Evolutionary conservation across 1,140 invertebrate species (phyloP).

Genomic region (Hylyphantes graminicola): DNA sequence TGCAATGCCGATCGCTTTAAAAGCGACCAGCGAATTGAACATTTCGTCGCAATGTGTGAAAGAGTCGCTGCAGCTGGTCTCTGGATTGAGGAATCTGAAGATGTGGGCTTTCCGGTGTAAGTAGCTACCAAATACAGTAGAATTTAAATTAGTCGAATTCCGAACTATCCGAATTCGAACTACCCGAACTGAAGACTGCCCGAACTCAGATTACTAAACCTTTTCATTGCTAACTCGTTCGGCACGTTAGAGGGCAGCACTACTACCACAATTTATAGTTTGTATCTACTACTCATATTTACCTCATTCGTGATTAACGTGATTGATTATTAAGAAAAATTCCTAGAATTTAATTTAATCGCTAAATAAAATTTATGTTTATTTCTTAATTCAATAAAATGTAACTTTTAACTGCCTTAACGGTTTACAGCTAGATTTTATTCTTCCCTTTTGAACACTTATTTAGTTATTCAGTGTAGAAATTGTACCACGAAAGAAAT

Average conservation of each 20-base stretch:
- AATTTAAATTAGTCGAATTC: background rate
- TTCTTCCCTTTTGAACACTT: too few species aligned
- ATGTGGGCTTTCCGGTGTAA: constrained; percentile 32
- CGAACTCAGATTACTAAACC: background rate
- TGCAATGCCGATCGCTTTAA: constrained; percentile 11
- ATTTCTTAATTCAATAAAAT: too few species aligned
- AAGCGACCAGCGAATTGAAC: constrained; percentile 6
- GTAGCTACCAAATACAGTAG: background rate
- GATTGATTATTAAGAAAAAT: too few species aligned
- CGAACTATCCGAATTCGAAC: background rate
- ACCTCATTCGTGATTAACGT: background rate
- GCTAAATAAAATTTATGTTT: too few species aligned
- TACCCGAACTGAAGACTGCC: background rate
- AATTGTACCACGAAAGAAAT: too few species aligned
- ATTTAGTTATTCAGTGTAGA: too few species aligned
- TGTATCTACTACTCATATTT: background rate
- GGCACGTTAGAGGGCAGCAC: background rate
- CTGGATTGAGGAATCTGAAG: constrained; percentile 14
- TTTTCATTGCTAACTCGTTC: background rate
- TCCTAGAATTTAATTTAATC: too few species aligned
- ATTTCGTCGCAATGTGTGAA: constrained; percentile 27
- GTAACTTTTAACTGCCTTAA: too few species aligned
- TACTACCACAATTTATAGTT: background rate
- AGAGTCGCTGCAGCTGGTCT: constrained; percentile 14
- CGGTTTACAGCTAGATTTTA: too few species aligned